phyloP scores from a whole-genome alignment of 2,797 vertebrate species.

The Gymnopithys bicolor region DNA sequence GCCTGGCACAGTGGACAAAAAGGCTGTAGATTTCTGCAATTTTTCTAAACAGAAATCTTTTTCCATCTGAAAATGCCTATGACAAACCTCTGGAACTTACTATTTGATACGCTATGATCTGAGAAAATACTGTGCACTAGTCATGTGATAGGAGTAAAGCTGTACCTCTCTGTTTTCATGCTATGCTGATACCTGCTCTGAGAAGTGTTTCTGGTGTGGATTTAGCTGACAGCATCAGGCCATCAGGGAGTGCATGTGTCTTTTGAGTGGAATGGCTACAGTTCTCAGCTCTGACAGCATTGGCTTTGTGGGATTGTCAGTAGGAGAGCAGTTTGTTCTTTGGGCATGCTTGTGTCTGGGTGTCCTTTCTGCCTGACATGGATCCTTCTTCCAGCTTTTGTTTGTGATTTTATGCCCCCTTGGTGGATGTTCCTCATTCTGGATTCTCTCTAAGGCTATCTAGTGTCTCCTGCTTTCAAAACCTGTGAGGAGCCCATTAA shows the following conservation, averaged over 20 bases:
- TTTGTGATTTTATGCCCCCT: rapidly evolving
- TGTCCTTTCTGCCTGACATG: neutral
- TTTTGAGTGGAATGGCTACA: rapidly evolving
- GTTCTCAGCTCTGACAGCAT: neutral
- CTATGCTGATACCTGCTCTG: neutral
- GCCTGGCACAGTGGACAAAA: neutral
- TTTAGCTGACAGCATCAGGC: neutral
- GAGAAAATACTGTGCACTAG: neutral
- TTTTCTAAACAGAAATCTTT: neutral
- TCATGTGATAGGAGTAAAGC: neutral
- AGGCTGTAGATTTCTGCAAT: neutral
- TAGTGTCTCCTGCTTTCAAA: neutral
- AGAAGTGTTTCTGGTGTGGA: neutral
- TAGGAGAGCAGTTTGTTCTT: neutral
- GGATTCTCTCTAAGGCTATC: neutral
- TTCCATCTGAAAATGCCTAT: neutral
- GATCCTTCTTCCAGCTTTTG: neutral
- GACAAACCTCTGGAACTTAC: neutral
- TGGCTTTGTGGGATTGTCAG: neutral
- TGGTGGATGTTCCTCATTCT: neutral
- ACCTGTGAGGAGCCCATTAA: neutral
- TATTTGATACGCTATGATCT: neutral
- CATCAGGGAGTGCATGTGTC: neutral
- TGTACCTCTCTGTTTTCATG: rapidly evolving
- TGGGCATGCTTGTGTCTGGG: neutral